Evolutionary conservation across 2,113 vertebrate genomes (phyloP), one percentile per base, ranked within the genome.

Genomic region (Chaetodon auriga): DNA sequence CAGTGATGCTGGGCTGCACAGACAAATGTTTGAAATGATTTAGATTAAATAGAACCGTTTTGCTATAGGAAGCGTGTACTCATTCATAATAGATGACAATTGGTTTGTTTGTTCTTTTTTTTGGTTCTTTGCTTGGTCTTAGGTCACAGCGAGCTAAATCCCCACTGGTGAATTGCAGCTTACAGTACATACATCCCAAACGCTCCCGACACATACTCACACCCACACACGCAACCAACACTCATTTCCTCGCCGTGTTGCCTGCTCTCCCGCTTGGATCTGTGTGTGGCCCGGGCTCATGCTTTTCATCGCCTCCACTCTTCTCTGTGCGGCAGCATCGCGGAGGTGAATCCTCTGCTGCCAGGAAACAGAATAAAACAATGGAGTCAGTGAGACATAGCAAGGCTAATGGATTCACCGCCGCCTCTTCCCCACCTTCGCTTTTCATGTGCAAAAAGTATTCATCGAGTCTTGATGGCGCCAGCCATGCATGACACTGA

Each of bases 341-440:
- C 78, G 13, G 81, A 84, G 90, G 89, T 88, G 87, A 92, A 89
- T 76, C 84, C 88, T 84, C 35, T 23, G 75, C 93, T 80, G 78
- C 81, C 75, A 43, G 87, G 76, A 82, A 88, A 83, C 78, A 30
- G 78, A 84, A 84, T 92, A 90, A 93, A 94, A 94, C 93, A 93
- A 92, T 89, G 90, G 90, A 92, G 84, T 87, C 91, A 90, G 86
- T 89, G 91, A 92, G 86, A 93, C 92, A 89, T 89, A 84, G 89
- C 92, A 65, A 57, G 83, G 87, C 90, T 94, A 94, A 95, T 94
- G 90, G 92, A 93, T 93, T 92, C 90, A 73, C 86, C 57, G 53
- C 80, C 80, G 66, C 90, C 89, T 87, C 83, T 68, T 75, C 85
- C 61, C 90, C 88, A 87, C 88, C 89, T 88, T 89, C 75, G 81